Base-by-base conservation (phyloP, 2,113 vertebrate genomes). In the Nansenia antarctica region DNA sequence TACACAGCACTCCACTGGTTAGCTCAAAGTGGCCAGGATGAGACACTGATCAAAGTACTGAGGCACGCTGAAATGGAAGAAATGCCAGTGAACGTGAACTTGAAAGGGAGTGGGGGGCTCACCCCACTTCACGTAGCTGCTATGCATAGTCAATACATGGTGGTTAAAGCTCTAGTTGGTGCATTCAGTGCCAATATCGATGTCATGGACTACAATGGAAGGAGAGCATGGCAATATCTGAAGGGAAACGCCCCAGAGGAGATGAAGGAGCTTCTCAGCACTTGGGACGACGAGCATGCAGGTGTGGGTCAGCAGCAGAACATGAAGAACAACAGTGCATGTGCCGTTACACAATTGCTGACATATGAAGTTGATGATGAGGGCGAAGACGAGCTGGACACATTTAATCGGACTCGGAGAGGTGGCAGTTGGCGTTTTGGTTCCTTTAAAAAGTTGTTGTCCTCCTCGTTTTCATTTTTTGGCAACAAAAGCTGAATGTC, bases 101-200 rank as follows among this genome's bases (percentile, higher is more conserved):
- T 89, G 32, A 88, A 91, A 14, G 94, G 95, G 0, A 96, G 95
- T 0, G 95, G 96, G 0, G 94, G 98, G 11, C 77, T 96, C 49
- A 98, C 97, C 0, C 94, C 97, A 3, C 91, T 99, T 65, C 98
- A 99, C 62, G 70, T 99, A 58, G 98, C 98, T 0, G 91, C 94
- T 29, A 89, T 95, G 85, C 97, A 99, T 42, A 87, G 92, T 1
- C 96, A 94, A 0, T 91, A 92, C 61, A 90, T 93, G 93, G 91
- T 96, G 32, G 73, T 98, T 61, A 99, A 99, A 63, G 87, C 98
- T 62, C 85, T 99, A 79, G 95, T 98, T n/a, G 98, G 98, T 1
- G 96, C 97, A 3, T 95, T 95, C 0, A 85, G 92, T 1, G 97
- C 96, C 0, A 86, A 95, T 77, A 81, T 94, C 14, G 92, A 91